These are phyloP conservation scores for Saxidomus purpurata DNA, from an alignment of 1,140 invertebrate genomes.

Conservation along the genomic window DNA sequence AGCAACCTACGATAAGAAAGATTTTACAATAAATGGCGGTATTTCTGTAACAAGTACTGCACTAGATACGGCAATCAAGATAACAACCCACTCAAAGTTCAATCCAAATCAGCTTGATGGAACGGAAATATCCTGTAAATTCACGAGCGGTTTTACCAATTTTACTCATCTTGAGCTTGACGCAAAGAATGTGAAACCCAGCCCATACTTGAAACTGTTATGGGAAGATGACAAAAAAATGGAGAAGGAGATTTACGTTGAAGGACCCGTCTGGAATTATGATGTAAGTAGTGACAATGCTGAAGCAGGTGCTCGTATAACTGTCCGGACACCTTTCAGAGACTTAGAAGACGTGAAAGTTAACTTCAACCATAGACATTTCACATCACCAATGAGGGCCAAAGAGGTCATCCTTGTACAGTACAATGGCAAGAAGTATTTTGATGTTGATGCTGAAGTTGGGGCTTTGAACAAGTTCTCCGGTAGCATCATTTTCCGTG, in stretches of 20 bases:
- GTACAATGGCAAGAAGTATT: slow-evolving; percentile 73
- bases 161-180: slow-evolving; percentile 4
- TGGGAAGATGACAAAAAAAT: slow-evolving; percentile 11
- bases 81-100: neutral
- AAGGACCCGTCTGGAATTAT: neutral
- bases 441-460: slow-evolving; percentile 73
- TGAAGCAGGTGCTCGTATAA: slow-evolving; percentile 25
- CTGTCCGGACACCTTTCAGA: slow-evolving; percentile 45
- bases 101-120: neutral
- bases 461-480: slow-evolving; percentile 55
- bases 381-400: slow-evolving; percentile 27
- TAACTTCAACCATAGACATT: slow-evolving; percentile 44
- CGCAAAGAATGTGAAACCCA: neutral
- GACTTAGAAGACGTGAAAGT: slow-evolving; percentile 18
- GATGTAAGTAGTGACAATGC: slow-evolving; percentile 6
- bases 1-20: neutral
- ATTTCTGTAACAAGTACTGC: neutral
- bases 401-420: slow-evolving; percentile 51
- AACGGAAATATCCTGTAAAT: neutral
- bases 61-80: neutral
- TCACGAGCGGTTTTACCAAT: slow-evolving; percentile 23
- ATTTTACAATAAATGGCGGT: neutral
- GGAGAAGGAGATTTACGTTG: neutral
- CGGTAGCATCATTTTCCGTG: slow-evolving; percentile 62
- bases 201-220: neutral